Evolutionary conservation across 2,888 invertebrate genomes (phyloP).

Genomic region (Phytoseiulus persimilis): DNA sequence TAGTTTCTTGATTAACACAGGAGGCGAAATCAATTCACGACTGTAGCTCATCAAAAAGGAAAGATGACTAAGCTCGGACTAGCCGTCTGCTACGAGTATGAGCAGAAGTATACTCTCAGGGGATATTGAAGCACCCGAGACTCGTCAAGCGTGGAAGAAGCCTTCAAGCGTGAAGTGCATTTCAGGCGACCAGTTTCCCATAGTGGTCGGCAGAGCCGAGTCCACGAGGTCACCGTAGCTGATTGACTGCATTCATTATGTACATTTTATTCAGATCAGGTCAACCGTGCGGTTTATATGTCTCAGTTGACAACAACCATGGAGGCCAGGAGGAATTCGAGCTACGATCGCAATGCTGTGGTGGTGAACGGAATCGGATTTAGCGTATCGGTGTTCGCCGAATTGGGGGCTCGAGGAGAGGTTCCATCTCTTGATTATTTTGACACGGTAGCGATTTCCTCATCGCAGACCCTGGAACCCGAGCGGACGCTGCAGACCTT

Average conservation of each 20-base stretch:
- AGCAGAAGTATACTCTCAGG: not conserved
- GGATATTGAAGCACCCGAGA: conserved; percentile 5
- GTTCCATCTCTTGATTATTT: no score
- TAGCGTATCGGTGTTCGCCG: no score
- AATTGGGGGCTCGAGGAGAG: no score
- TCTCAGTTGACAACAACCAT: not conserved
- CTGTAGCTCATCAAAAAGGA: not conserved
- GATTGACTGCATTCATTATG: not conserved
- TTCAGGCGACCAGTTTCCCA: not conserved
- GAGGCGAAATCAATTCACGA: conserved; percentile 5
- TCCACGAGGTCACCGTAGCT: not conserved
- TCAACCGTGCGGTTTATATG: not conserved
- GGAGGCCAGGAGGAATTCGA: not conserved
- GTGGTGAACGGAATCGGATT: no score
- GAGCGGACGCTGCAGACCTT: no score
- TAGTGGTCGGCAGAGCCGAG: not conserved
- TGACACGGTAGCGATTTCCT: no score
- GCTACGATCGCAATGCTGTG: no score
- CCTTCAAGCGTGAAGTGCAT: not conserved
- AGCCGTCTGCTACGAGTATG: conserved; percentile 5
- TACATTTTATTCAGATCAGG: conserved; percentile 5
- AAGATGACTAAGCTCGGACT: not conserved
- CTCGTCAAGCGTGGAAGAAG: not conserved
- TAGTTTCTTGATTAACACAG: not conserved
- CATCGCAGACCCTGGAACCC: no score